Base-by-base conservation (phyloP, 2,797 vertebrate species). In the Pseudopleuronectes americanus region DNA sequence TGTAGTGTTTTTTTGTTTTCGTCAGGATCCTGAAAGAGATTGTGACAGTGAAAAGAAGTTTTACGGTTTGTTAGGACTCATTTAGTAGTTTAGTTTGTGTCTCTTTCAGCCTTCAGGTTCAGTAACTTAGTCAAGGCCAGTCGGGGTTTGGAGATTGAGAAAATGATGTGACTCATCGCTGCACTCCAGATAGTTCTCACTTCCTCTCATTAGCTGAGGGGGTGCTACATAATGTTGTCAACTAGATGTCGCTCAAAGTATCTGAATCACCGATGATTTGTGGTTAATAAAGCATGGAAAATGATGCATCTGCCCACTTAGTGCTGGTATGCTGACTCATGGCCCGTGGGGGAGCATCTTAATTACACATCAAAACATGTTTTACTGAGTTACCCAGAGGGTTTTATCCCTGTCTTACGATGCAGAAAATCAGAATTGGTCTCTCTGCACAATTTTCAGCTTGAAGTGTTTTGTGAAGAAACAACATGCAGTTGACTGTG, bases 331-430 rank as follows among this genome's bases (percentile, higher is more conserved):
- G 59, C 31, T 71, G 64, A 68, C 28, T 19, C 52, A 24, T 56
- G 45, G 36, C 62, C 53, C 19, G 9, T 4, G 17, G 58, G 23
- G 26, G 23, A 58, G 52, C 55, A 26, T 56, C 71, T 53, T 68
- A 68, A 78, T 80, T 78, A 66, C 69, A 61, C 31, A 76, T 68
- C 68, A 31, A 74, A 74, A 62, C 14, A 54, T 77, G 64, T 78
- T 59, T 52, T 47, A 67, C 52, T 53, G 49, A 71, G 48, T 33
- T 9, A 22, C 58, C 47, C 56, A 28, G 26, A 56, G 26, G 45
- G n/a, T 9, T 57, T 52, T 13, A 26, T 54, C 69, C 45, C 45
- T 64, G 26, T 19, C 10, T 49, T 14, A 26, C 0, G 8, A 66
- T 56, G 36, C 59, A 64, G 45, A 70, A 70, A 43, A 23, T 56